These are phyloP conservation scores for Thamnophis elegans DNA, from an alignment of 2,797 vertebrate genomes.

Conservation along the genomic window DNA sequence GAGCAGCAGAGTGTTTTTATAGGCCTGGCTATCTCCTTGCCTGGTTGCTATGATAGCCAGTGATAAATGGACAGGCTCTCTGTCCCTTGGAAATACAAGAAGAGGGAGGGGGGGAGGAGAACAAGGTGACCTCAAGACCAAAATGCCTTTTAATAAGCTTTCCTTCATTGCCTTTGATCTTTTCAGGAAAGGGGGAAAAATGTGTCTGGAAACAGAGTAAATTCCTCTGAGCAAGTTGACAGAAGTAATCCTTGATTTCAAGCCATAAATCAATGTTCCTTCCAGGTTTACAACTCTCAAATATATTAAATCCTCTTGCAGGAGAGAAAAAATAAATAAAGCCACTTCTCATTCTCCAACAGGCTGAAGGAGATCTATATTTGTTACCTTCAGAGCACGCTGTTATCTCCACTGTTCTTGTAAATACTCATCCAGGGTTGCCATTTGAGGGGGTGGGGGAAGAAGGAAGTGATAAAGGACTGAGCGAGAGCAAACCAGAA, in stretches of 20 bases:
- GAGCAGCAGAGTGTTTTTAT: background rate
- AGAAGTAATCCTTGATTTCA: constrained; percentile 28
- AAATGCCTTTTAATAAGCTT: constrained; percentile 28
- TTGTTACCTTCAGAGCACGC: background rate
- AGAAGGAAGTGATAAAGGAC: background rate
- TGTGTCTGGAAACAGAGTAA: constrained; percentile 1
- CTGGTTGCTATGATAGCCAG: background rate
- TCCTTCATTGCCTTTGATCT: constrained; percentile 22
- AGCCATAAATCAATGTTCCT: constrained; percentile 24
- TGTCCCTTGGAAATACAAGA: background rate
- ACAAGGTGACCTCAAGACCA: constrained; percentile 28
- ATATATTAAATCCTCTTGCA: constrained; percentile 23
- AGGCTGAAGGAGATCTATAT: background rate
- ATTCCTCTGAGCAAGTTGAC: constrained; percentile 18
- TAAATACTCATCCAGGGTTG: background rate
- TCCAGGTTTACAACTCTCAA: constrained; percentile 12
- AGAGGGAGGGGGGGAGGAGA: no score
- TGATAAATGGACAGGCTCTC: background rate
- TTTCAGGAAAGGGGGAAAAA: background rate
- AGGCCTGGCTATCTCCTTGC: background rate
- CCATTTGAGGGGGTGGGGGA: background rate
- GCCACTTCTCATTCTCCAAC: background rate
- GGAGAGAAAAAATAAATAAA: background rate
- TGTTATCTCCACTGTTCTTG: background rate
- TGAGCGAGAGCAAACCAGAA: background rate